Percentiles rank a stretch among this genome's conserved stretches.
Evolutionary conservation across 2,113 vertebrate genomes (phyloP).

Genomic region (Desmodus rotundus): DNA sequence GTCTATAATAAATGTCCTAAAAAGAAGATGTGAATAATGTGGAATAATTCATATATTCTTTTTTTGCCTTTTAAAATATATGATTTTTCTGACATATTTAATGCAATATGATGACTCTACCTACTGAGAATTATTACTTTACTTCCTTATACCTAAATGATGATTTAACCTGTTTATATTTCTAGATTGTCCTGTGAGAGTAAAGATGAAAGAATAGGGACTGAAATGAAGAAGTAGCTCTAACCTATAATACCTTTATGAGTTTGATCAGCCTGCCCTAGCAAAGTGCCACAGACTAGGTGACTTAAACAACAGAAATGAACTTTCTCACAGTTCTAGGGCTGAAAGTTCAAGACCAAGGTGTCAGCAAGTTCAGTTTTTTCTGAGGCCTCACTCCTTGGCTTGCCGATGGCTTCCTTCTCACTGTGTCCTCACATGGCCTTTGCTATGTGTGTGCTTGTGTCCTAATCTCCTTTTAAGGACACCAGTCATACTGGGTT

Average conservation of each 20-base stretch:
- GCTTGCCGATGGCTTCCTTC: not conserved
- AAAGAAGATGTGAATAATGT: not conserved
- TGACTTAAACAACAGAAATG: not conserved
- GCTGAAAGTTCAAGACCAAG: not conserved
- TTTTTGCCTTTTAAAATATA: not conserved
- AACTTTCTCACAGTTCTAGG: not conserved
- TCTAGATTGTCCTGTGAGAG: not conserved
- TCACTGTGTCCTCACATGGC: rapidly evolving
- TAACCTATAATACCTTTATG: not conserved
- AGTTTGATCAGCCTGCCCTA: rapidly evolving
- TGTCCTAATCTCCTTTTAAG: not conserved
- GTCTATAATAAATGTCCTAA: not conserved
- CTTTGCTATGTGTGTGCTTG: not conserved
- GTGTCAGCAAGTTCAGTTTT: not conserved
- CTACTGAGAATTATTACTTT: not conserved
- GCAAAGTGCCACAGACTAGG: rapidly evolving
- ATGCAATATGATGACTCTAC: not conserved
- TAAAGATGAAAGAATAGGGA: not conserved
- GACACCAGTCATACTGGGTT: not conserved
- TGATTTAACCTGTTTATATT: not conserved
- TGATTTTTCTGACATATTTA: not conserved
- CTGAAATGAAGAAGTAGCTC: not conserved
- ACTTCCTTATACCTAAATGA: not conserved
- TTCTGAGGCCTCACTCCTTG: not conserved
- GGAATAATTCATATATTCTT: not conserved